Base-by-base conservation (phyloP, 2,888 invertebrate genomes). In the Leptopilina syphax region DNA sequence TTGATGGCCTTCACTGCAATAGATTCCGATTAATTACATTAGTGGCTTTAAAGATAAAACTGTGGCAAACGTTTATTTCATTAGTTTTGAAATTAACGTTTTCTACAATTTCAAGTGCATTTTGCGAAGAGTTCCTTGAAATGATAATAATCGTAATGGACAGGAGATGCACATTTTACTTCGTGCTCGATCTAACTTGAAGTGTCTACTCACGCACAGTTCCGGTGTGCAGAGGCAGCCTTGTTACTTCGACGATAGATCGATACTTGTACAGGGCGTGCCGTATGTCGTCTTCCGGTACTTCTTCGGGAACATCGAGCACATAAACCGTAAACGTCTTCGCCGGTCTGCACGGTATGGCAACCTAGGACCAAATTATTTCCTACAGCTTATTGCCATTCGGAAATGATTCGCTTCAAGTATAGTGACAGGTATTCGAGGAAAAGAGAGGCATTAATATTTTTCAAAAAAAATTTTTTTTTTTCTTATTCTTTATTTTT, bases 271-370 rank as follows among this genome's bases (percentile, higher is more conserved):
- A 96, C 84, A 96, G 93, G n/a, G 96, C 95, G 89, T 96, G 96
- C 65, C 97, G 94, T 41, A 97, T 95, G 91, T 97, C 97, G 86
- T 97, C 97, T 88, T 97, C 96, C 0, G 97, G 97, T 41, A 97
- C 93, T 89, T 97, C 97, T 86, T 96, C 96, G 0, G 97, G 97
- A 76, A 97, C 95, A 90, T 97, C 97, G 88, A 96, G 94, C 70
- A 96, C 96, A 91, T 96, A 95, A 84, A 97, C 93, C 7, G 96
- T 96, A 91, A 96, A 97, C n/a, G 96, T 97, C 93, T 96, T 96
- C 89, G 96, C 96, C 0, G 97, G 97, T 86, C 97, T 94, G 91
- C 97, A 97, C 5, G 97, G 97, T 87, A 97, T 96, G 63, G 96
- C 95, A 84, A 96, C 95, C 96, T 96, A 91, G 67, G n/a, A 60